Evolutionary conservation across 2,113 vertebrate species (phyloP).

Genomic region (Sceloporus tristichus): DNA sequence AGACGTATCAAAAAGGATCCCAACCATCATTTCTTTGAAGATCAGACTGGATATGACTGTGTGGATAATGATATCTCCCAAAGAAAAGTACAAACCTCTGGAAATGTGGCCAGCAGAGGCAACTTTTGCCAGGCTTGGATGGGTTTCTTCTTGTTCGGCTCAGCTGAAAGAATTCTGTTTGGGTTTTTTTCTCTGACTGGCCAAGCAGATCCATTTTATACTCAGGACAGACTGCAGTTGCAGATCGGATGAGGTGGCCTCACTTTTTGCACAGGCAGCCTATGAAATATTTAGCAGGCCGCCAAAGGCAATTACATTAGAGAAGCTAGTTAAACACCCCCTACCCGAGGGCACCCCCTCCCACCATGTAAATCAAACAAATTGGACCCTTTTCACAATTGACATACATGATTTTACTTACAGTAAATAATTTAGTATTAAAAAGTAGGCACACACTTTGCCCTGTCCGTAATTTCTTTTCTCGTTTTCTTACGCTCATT

Average conservation of each 20-base stretch:
- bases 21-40: neutral
- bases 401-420: constrained; percentile 93
- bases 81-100: neutral
- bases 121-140: fast-evolving
- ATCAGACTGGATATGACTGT: fast-evolving
- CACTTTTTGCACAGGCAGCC: constrained; percentile 90
- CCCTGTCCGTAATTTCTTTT: constrained; percentile 69
- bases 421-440: constrained; percentile 89
- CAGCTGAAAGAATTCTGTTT: constrained; percentile 48
- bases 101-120: neutral
- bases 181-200: constrained; percentile 47
- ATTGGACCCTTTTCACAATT: constrained; percentile 92
- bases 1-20: too few relatives aligned
- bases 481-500: constrained; percentile 27
- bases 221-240: constrained; percentile 59
- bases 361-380: constrained; percentile 84
- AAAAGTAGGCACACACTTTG: constrained; percentile 76
- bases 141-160: neutral
- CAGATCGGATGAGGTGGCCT: constrained; percentile 77
- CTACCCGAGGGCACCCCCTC: constrained; percentile 81
- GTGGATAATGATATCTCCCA: fast-evolving
- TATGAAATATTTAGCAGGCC: constrained; percentile 93
- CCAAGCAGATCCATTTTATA: constrained; percentile 53
- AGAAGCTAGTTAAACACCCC: constrained; percentile 91
- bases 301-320: constrained; percentile 96